Conservation (phyloP, 2,888 invertebrate species). For the Clostera curtula region DNA sequence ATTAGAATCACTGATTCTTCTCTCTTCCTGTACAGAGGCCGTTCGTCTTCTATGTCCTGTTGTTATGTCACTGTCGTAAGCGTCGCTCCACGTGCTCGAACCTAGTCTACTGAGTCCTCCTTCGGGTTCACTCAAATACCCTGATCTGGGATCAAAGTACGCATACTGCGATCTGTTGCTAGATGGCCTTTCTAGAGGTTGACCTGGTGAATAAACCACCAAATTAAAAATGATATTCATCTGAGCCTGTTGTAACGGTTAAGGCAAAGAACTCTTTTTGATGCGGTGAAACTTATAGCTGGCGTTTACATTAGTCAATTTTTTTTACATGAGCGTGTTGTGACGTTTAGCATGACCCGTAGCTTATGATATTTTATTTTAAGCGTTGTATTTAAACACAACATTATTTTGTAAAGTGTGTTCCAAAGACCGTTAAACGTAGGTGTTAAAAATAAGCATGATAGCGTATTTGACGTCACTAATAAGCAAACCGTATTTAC, state of each 20-base stretch:
- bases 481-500: no score
- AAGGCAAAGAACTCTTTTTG: no score
- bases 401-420: neutral
- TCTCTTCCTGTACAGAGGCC: slow-evolving; percentile 62
- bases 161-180: slow-evolving; percentile 65
- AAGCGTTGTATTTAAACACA: no score
- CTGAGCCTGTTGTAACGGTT: no score
- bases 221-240: no score
- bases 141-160: slow-evolving; percentile 69
- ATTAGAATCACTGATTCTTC: slow-evolving; percentile 42
- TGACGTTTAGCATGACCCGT: no score
- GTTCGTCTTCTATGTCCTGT: slow-evolving; percentile 51
- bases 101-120: slow-evolving; percentile 52
- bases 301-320: no score
- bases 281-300: no score
- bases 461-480: no score
- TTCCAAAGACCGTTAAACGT: neutral
- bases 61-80: slow-evolving; percentile 64
- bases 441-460: slow-evolving; percentile 1
- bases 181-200: slow-evolving; percentile 49
- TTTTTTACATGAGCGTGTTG: no score
- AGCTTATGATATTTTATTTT: no score
- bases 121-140: slow-evolving; percentile 68
- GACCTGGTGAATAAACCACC: slow-evolving; percentile 30
- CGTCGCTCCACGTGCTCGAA: slow-evolving; percentile 57